Evolutionary conservation across 2,888 invertebrate genomes (phyloP).

Genomic region (Agrotis exclamationis): DNA sequence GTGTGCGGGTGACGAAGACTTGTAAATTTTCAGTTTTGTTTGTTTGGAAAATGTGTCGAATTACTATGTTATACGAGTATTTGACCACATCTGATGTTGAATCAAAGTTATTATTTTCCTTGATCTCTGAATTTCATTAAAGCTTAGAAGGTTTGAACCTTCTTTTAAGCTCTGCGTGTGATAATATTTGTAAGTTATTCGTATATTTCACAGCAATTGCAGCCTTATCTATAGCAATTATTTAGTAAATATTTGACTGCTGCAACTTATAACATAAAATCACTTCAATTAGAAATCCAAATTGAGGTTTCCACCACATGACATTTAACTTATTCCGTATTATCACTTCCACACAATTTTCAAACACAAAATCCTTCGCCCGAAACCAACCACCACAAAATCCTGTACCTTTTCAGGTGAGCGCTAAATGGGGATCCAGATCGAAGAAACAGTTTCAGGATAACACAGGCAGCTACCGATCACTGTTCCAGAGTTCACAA

Average conservation of each 20-base stretch:
- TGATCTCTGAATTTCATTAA: too few species aligned
- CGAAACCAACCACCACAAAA: constrained; percentile 72
- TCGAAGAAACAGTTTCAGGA: constrained; percentile 86
- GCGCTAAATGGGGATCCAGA: constrained; percentile 74
- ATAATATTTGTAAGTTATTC: constrained; percentile 13
- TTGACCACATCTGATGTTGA: background rate
- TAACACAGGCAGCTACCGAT: constrained; percentile 87
- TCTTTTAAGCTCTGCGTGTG: constrained; percentile 16
- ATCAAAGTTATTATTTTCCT: background rate
- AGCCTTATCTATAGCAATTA: constrained; percentile 1
- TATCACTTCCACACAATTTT: constrained; percentile 57
- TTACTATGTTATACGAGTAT: background rate
- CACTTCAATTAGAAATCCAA: constrained; percentile 25
- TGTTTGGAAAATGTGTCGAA: constrained; percentile 47
- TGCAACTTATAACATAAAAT: constrained; percentile 9
- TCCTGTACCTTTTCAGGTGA: constrained; percentile 86
- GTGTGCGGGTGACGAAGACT: constrained; percentile 5
- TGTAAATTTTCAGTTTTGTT: background rate
- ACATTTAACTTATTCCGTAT: constrained; percentile 15
- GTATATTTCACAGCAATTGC: constrained; percentile 16
- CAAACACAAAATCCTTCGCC: constrained; percentile 52
- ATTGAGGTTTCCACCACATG: constrained; percentile 12
- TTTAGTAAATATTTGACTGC: background rate
- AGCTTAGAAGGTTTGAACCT: too few species aligned
- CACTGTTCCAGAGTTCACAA: constrained; percentile 88